These are phyloP conservation scores for Liasis olivaceus DNA, from an alignment of 2,797 vertebrate species.

Conservation along the genomic window DNA sequence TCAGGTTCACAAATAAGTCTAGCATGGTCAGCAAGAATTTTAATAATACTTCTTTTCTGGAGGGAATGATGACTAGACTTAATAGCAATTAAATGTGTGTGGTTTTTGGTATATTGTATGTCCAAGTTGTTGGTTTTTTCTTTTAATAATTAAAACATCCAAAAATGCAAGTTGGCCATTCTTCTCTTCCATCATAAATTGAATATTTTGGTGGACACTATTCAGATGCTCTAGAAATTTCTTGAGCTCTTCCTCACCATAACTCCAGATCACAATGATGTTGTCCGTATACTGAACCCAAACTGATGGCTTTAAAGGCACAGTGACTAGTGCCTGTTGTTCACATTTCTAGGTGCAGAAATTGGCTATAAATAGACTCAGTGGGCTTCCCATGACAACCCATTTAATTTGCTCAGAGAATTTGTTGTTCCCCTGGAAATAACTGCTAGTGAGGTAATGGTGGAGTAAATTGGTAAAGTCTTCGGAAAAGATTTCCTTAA, in stretches of 20 bases:
- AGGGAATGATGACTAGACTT: neutral
- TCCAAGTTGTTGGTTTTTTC: neutral
- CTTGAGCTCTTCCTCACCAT: neutral
- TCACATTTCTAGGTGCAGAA: neutral
- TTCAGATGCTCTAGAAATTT: neutral
- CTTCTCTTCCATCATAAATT: neutral
- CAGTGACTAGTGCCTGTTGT: neutral
- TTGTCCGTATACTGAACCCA: neutral
- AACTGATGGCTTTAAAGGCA: neutral
- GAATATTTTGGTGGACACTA: neutral
- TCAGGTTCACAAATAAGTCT: neutral
- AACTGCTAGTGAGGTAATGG: neutral
- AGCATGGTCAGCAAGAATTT: neutral
- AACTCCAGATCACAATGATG: neutral
- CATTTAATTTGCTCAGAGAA: neutral
- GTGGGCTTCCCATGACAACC: neutral
- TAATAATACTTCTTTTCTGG: neutral
- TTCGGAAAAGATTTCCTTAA: neutral
- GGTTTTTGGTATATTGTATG: neutral
- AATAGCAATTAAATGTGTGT: neutral
- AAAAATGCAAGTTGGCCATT: neutral
- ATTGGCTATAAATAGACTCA: neutral
- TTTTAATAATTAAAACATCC: neutral
- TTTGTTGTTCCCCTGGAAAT: neutral
- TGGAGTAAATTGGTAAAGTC: neutral